Conservation (phyloP, 2,113 vertebrate species). For the Marcusenius ussheri region DNA sequence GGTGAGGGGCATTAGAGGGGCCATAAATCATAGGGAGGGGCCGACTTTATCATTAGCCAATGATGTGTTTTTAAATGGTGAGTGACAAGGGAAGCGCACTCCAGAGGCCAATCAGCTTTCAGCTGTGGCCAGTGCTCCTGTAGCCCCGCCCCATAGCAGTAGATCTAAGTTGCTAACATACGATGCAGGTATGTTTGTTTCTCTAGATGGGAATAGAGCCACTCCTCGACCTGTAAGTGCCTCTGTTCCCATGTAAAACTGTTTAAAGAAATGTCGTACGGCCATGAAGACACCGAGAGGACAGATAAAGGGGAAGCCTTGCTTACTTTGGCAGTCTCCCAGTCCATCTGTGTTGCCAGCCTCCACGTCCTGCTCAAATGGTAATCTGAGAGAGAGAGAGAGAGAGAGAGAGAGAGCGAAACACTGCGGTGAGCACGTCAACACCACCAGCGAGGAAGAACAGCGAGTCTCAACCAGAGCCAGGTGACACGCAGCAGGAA, state of each 20-base stretch:
- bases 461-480: not conserved
- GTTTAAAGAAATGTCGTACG: constrained; percentile 4
- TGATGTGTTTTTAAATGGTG: not conserved
- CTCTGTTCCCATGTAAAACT: not conserved
- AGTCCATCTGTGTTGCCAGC: constrained; percentile 96
- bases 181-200: not conserved
- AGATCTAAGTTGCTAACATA: not conserved
- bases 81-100: not conserved
- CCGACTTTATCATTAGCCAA: not conserved
- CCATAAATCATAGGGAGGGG: not conserved
- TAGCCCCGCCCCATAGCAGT: not conserved
- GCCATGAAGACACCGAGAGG: constrained; percentile 45
- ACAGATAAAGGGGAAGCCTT: constrained; percentile 57
- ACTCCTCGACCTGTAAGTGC: not conserved
- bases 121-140: not conserved
- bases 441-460: not conserved
- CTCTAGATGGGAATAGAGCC: not conserved
- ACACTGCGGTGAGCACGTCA: not conserved
- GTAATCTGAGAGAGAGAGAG: constrained; percentile 64
- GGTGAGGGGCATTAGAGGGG: not conserved
- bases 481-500: not conserved
- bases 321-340: constrained; percentile 99
- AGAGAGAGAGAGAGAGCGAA: constrained; percentile 22
- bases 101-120: not conserved
- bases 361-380: constrained; percentile 95